phyloP scores from a whole-genome alignment of 2,888 invertebrate species.

The Fabriciana adippe region DNA sequence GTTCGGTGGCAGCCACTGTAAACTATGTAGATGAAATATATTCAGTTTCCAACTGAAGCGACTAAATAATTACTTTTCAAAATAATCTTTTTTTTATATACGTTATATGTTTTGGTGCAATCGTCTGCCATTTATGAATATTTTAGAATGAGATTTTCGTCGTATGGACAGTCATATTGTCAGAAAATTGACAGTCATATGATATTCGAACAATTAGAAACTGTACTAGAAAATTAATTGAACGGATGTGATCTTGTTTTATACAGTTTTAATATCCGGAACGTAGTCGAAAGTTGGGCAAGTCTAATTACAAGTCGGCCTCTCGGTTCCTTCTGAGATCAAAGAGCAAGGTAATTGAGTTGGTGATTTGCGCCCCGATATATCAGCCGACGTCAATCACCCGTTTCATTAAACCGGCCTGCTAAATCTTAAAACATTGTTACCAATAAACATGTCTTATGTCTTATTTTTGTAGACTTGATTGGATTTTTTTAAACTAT shows the following conservation, averaged over 20 bases:
- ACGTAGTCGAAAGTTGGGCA: constrained; percentile 28
- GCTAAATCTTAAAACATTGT: constrained; percentile 14
- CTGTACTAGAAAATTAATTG: constrained; percentile 4
- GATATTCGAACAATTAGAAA: background rate
- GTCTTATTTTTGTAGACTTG: background rate
- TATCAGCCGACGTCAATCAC: constrained; percentile 30
- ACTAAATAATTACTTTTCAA: background rate
- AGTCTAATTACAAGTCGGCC: constrained; percentile 31
- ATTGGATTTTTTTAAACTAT: too few species aligned
- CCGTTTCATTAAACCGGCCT: constrained; percentile 25
- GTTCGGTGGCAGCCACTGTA: constrained; percentile 19
- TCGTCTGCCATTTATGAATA: too few species aligned
- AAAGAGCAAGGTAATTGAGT: constrained; percentile 37
- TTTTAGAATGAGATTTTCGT: too few species aligned
- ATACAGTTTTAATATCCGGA: constrained; percentile 34
- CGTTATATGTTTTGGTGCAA: too few species aligned
- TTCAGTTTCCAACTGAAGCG: constrained; percentile 26
- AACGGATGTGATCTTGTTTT: constrained; percentile 23
- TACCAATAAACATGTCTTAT: constrained; percentile 10
- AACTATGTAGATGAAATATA: constrained; percentile 19
- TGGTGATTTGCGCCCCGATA: constrained; percentile 33
- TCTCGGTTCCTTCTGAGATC: constrained; percentile 35
- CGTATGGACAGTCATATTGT: background rate
- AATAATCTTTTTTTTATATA: too few species aligned
- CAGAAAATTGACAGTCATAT: background rate